A percentile compares a stretch with the other conserved stretches of the same genome.
Conservation (phyloP, 1,140 invertebrate species). For the Apolygus lucorum region DNA sequence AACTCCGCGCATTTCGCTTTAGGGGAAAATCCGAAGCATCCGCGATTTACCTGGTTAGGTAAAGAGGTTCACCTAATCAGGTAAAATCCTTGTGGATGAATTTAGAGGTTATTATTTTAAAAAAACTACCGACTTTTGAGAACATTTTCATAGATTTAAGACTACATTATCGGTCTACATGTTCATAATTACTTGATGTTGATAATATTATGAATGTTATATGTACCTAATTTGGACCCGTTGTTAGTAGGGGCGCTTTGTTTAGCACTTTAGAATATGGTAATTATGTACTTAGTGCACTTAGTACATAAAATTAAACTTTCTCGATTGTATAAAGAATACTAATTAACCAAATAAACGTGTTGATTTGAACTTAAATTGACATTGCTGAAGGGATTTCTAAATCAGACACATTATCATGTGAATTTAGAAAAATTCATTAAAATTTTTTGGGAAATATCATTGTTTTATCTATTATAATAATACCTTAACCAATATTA, state of each 20-base stretch:
- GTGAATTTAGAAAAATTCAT: too few species aligned
- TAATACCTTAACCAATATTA: background rate
- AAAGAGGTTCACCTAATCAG: slow-evolving; percentile 21
- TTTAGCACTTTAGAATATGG: background rate
- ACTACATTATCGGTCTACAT: too few species aligned
- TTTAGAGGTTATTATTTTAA: background rate
- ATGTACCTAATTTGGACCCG: slow-evolving; percentile 25
- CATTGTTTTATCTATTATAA: background rate
- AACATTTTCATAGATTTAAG: background rate
- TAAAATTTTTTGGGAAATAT: too few species aligned
- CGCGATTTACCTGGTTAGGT: slow-evolving; percentile 18
- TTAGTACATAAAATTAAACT: slow-evolving; percentile 8
- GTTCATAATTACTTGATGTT: background rate
- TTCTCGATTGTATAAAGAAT: background rate
- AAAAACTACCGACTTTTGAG: background rate
- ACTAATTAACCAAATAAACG: background rate
- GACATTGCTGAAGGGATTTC: slow-evolving; percentile 28
- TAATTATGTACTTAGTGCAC: slow-evolving; percentile 8
- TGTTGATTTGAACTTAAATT: background rate
- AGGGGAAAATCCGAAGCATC: background rate
- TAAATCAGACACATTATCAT: too few species aligned
- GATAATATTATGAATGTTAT: background rate
- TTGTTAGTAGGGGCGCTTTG: slow-evolving; percentile 7
- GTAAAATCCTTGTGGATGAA: background rate
- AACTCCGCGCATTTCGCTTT: background rate